Evolutionary conservation across 2,888 invertebrate species (phyloP), one percentile per base, ranked within the genome.

Genomic region (Epinotia nisella): DNA sequence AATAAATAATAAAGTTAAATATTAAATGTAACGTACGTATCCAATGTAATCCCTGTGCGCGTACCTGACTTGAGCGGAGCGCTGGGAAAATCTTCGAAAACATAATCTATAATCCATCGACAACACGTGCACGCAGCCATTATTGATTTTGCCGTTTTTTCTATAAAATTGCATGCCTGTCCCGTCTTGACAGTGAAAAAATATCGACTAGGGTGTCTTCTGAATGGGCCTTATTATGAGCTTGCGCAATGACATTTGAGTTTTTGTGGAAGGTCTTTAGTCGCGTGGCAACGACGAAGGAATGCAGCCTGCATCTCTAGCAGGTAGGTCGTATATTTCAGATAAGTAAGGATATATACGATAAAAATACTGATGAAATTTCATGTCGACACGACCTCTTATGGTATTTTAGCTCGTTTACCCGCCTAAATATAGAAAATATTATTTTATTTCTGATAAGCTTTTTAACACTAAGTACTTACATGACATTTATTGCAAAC

Each of bases 121-220:
- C 89, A 92, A 93, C 93, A 93, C 93, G 93, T 93, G 93, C 93
- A 93, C 88, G 81, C 78, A 78, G 85, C 92, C 86, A 92, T 93
- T 93, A 93, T 93, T 93, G 93, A 93, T 93, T 92, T 92, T 90
- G 90, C 87, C 85, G 90, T 93, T 93, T 93, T 93, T 93, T 93
- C 86, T 88, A 87, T 85, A 86, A 90, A 92, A 92, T 93, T 92
- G 93, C 92, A 92, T 87, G 90, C 83, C 86, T 81, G 89, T 86
- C 87, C 84, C 84, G 82, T 77, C 85, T 87, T 88, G 90, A 88
- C 88, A 87, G 88, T 89, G 87, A 90, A 90, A 92, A 93, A 91
- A 92, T 84, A 86, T 86, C 84, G 77, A 86, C 82, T 81, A 80
- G 84, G 87, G 86, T 83, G 83, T 84, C 82, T 85, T 89, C 87